Conservation (phyloP, 2,888 invertebrate genomes). For the Eilema sororculum region DNA sequence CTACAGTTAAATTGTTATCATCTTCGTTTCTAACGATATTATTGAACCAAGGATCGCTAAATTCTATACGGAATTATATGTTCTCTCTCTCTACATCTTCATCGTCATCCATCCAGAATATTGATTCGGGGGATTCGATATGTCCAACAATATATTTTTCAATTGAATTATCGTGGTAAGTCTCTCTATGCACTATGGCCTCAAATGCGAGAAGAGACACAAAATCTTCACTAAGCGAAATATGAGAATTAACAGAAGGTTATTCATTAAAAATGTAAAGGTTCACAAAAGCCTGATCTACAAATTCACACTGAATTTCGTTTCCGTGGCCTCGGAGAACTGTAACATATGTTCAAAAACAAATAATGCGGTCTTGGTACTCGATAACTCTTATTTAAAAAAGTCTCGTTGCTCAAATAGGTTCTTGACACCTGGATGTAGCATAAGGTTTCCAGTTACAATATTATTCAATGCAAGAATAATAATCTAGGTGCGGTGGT, state of each 20-base stretch:
- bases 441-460: not conserved
- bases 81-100: not conserved
- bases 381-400: not conserved
- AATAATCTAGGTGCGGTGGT: not conserved
- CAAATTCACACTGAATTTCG: not conserved
- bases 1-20: not conserved
- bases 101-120: not conserved
- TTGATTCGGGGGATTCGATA: not conserved
- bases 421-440: not conserved
- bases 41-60: not conserved
- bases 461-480: too few relatives aligned
- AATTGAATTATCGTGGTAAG: not conserved
- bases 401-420: not conserved
- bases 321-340: not conserved
- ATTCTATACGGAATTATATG: not conserved
- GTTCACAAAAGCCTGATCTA: not conserved
- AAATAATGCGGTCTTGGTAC: not conserved
- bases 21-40: not conserved
- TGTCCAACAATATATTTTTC: not conserved
- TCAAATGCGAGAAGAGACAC: not conserved
- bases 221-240: not conserved
- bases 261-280: not conserved
- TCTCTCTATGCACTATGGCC: too few relatives aligned
- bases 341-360: not conserved
- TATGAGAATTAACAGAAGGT: too few relatives aligned